Conservation (phyloP, 2,113 vertebrate species). For the Atrichornis clamosus region DNA sequence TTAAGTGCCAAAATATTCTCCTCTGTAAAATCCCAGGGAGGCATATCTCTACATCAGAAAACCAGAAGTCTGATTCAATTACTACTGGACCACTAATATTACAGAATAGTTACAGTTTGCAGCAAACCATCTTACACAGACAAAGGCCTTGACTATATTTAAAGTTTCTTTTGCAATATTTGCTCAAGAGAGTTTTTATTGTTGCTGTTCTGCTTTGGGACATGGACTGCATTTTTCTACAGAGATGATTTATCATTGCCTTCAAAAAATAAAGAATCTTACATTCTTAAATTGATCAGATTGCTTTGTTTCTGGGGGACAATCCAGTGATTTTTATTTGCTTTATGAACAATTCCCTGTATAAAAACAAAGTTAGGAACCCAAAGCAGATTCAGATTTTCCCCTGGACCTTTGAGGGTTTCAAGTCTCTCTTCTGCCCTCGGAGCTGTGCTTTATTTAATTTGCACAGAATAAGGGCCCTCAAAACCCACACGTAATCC, state of each 20-base stretch:
- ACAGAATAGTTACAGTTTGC: neutral
- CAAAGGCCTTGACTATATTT: neutral
- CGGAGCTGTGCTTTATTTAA: neutral
- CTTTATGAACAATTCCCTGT: neutral
- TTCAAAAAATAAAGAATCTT: neutral
- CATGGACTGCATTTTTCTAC: neutral
- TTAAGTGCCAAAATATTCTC: neutral
- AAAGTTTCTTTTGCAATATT: slow-evolving; percentile 21
- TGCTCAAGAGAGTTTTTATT: slow-evolving; percentile 23
- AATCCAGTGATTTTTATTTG: neutral
- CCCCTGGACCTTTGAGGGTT: neutral
- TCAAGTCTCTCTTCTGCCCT: neutral
- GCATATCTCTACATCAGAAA: neutral
- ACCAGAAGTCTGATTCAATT: neutral
- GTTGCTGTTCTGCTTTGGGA: slow-evolving; percentile 14
- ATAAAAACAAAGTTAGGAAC: neutral
- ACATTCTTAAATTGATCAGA: neutral
- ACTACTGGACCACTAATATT: neutral
- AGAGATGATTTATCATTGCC: neutral
- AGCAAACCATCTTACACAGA: neutral
- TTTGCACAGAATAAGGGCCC: neutral
- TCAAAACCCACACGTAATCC: neutral
- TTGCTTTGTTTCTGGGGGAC: neutral
- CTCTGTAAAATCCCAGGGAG: neutral
- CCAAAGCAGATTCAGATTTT: neutral